phyloP scores from a whole-genome alignment of 2,888 invertebrate species.

The Scelioninae gen. 1 region DNA sequence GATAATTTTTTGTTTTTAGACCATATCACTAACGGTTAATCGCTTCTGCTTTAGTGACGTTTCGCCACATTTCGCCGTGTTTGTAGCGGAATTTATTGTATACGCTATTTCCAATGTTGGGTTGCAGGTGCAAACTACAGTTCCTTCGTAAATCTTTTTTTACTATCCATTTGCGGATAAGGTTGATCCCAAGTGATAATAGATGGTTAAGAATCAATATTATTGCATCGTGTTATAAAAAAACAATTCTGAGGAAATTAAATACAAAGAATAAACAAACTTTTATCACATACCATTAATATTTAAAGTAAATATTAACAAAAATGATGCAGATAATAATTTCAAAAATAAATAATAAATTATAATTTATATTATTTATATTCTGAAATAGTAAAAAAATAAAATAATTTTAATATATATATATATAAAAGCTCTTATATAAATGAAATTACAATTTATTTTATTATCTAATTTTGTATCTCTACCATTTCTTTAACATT shows the following conservation, averaged over 20 bases:
- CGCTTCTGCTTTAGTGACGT: conserved; percentile 50
- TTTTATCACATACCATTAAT: background rate
- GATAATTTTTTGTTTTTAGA: conserved; percentile 28
- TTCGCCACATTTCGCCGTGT: conserved; percentile 49
- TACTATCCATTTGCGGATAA: conserved; percentile 68
- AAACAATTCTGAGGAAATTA: background rate
- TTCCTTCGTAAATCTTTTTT: conserved; percentile 72
- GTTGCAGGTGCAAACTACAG: conserved; percentile 62
- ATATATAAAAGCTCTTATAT: too few relatives aligned
- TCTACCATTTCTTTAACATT: too few relatives aligned
- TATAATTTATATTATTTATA: too few relatives aligned
- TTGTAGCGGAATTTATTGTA: conserved; percentile 64
- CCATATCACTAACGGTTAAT: conserved; percentile 49
- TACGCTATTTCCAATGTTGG: conserved; percentile 54
- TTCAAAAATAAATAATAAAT: too few relatives aligned
- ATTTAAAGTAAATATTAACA: too few relatives aligned
- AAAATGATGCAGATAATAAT: too few relatives aligned
- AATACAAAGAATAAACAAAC: background rate
- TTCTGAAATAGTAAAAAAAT: too few relatives aligned
- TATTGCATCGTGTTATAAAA: conserved; percentile 1
- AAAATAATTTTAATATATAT: too few relatives aligned
- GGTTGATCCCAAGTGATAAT: conserved; percentile 61
- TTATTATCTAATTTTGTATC: too few relatives aligned
- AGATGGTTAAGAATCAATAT: conserved; percentile 53
- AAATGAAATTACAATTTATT: too few relatives aligned